These are phyloP conservation scores for Ctenochaetus hawaiiensis DNA, from an alignment of 2,797 vertebrate species.

Conservation along the genomic window DNA sequence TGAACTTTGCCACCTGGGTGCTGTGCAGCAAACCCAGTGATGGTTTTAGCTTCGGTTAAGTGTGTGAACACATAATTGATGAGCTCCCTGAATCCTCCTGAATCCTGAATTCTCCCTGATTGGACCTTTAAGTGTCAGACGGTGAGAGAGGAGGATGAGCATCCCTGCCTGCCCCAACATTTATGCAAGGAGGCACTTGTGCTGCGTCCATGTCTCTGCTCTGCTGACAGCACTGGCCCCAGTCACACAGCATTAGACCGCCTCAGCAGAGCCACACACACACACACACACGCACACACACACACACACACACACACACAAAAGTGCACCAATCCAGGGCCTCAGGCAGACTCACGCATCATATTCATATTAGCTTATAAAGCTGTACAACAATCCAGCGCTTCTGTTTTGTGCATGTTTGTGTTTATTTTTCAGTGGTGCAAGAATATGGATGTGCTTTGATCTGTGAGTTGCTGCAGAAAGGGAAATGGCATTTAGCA, in stretches of 20 bases:
- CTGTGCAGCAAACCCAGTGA: not conserved
- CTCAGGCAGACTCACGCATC: constrained; percentile 64
- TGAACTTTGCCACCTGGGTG: constrained; percentile 24
- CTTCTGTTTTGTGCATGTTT: constrained; percentile 40
- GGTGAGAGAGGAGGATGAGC: constrained; percentile 63
- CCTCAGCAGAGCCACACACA: constrained; percentile 72
- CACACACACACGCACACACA: constrained; percentile 38
- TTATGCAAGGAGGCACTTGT: constrained; percentile 85
- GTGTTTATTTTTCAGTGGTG: constrained; percentile 19
- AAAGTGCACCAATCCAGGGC: constrained; percentile 49
- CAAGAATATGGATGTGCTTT: constrained; percentile 23
- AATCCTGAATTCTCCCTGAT: not conserved
- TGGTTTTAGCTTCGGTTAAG: constrained; percentile 12
- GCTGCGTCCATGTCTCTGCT: constrained; percentile 85
- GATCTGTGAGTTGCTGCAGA: constrained; percentile 44
- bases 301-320: constrained; percentile 35
- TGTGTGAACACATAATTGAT: constrained; percentile 55
- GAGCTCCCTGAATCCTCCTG: constrained; percentile 38
- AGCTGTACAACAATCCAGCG: constrained; percentile 61
- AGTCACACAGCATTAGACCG: constrained; percentile 83
- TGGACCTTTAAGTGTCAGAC: constrained; percentile 70
- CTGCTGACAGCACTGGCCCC: constrained; percentile 85
- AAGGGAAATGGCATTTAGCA: constrained; percentile 48
- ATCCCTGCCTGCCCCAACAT: constrained; percentile 63
- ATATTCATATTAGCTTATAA: constrained; percentile 72